These are phyloP conservation scores for Podilymbus podiceps DNA, from an alignment of 2,113 vertebrate genomes.

Conservation along the genomic window DNA sequence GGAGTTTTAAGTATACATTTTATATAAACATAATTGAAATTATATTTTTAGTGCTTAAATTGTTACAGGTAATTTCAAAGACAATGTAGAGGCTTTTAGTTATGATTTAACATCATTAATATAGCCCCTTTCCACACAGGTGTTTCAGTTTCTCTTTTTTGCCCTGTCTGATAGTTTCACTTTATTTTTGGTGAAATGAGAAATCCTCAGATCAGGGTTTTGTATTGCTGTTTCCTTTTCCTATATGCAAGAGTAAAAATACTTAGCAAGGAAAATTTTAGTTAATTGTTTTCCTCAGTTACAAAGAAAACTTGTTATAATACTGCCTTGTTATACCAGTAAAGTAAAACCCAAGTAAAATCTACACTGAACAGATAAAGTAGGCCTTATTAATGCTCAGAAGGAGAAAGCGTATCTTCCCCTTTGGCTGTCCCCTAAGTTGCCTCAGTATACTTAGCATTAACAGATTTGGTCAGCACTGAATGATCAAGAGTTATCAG, in stretches of 20 bases:
- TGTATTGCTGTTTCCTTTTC: not conserved
- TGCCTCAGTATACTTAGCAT: not conserved
- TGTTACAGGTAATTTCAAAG: not conserved
- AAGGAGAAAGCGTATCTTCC: not conserved
- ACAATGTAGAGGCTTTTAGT: not conserved
- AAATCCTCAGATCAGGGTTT: not conserved
- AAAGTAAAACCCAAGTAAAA: not conserved
- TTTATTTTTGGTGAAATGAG: not conserved
- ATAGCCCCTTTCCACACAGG: accelerated
- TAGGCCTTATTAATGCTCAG: not conserved
- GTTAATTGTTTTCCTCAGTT: not conserved
- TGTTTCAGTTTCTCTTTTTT: not conserved
- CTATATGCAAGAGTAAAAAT: not conserved
- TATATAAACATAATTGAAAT: not conserved
- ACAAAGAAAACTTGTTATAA: not conserved
- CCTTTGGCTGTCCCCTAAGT: not conserved
- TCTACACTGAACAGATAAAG: not conserved
- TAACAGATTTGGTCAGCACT: not conserved
- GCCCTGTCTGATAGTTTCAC: not conserved
- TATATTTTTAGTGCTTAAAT: not conserved
- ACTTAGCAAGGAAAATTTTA: not conserved
- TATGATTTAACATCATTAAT: not conserved
- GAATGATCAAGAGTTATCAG: not conserved
- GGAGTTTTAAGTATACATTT: not conserved
- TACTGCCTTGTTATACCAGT: too few relatives aligned